Conservation (phyloP, 2,797 vertebrate species). For the Darevskia mixta region DNA sequence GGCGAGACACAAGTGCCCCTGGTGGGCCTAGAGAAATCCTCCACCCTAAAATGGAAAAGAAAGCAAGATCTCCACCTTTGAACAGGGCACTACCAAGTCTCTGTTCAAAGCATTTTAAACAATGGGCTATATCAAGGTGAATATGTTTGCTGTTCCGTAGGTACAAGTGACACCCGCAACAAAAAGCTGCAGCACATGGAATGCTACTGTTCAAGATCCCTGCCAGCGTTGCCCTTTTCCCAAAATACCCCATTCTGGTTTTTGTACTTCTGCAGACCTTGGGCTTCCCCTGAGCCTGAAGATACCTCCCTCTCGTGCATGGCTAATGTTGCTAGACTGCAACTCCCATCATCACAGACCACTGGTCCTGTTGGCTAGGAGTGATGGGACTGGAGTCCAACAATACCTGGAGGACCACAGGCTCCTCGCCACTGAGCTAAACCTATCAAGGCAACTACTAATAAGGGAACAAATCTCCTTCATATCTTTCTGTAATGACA, state of each 20-base stretch:
- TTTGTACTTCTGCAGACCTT: neutral
- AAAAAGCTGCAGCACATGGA: neutral
- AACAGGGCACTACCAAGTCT: neutral
- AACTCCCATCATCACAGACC: no score
- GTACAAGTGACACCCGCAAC: neutral
- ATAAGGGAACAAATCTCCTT: neutral
- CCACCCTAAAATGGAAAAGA: neutral
- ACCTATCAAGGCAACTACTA: neutral
- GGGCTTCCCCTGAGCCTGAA: neutral
- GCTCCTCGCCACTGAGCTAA: no score
- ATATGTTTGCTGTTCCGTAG: neutral
- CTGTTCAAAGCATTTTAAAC: neutral
- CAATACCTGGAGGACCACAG: no score
- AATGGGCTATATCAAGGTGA: neutral
- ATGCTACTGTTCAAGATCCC: neutral
- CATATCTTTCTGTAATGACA: neutral
- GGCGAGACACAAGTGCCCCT: neutral
- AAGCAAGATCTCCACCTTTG: neutral
- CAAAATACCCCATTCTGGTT: neutral
- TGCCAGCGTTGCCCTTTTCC: neutral
- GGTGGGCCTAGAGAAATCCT: neutral
- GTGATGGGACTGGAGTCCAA: no score
- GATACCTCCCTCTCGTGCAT: neutral
- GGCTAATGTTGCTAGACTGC: no score
- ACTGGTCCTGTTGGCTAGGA: no score